Evolutionary conservation across 2,797 vertebrate genomes (phyloP), one percentile per base, ranked within the genome.

Genomic region (Esox lucius): DNA sequence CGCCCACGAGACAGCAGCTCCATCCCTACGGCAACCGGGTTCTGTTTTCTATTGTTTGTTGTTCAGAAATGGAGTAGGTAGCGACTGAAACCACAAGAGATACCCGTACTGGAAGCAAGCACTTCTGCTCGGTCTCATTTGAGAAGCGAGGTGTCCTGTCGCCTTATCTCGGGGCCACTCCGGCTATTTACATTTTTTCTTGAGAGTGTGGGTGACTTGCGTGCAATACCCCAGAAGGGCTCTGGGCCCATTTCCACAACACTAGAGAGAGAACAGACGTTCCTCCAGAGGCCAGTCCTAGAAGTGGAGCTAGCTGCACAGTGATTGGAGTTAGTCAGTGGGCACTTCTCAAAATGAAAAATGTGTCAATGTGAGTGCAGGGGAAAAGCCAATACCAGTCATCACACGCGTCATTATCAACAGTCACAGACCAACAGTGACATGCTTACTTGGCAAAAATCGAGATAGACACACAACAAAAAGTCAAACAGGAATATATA

Each of bases 31-130:
- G 84, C 80, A 77, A 91, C 89, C 0, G 72, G 74, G 70, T 82
- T 88, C 80, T 93, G 90, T 93, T 91, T 91, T 81, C 49, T 35
- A 84, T 83, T 90, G 90, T 89, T 90, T 88, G 87, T 74, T 80
- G 85, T 82, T 85, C 74, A 49, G 84, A 86, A 82, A 90, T 87
- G 87, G 82, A 85, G 85, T 46, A 81, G 84, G 89, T 87, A 84
- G 87, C 86, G 71, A 64, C 73, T 78, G 87, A 82, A 72, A 24
- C 17, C 9, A 59, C 28, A 53, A 31, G 15, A 15, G 51, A 35
- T 53, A 26, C 26, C 16, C 19, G 8, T 46, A 26, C 0, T 19
- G 66, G 19, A 42, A 2, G 68, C 16, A 70, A 26, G 7, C 42
- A 8, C 33, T 15, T 8, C 42, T 51, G 68, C 15, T 26, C 13